A percentile compares a stretch with the other conserved stretches of the same genome.
Conservation (phyloP, 1,140 invertebrate genomes). For the Andricus grossulariae region DNA sequence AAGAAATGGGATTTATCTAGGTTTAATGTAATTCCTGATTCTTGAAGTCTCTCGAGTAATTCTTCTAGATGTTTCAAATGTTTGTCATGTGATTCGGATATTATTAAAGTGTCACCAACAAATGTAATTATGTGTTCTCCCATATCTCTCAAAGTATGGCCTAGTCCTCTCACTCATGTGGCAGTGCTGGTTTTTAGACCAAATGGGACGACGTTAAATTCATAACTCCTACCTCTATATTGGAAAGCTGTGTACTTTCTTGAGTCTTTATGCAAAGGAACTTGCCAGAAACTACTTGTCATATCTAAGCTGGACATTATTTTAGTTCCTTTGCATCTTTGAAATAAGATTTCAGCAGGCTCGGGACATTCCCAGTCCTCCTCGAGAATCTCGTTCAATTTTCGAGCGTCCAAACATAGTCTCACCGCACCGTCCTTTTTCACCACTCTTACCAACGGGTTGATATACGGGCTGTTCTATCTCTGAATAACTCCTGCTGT, state of each 20-base stretch:
- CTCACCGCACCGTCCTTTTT: slow-evolving; percentile 58
- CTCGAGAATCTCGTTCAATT: no score
- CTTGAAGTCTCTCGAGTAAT: background rate
- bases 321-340: no score
- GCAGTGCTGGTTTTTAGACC: no score
- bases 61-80: slow-evolving; percentile 48
- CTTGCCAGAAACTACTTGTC: no score
- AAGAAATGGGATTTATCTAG: background rate
- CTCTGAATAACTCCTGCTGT: slow-evolving; percentile 48
- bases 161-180: slow-evolving; percentile 48
- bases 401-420: slow-evolving; percentile 63
- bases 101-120: slow-evolving; percentile 47
- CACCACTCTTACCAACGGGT: slow-evolving; percentile 54
- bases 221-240: slow-evolving; percentile 56
- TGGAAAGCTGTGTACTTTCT: no score
- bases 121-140: slow-evolving; percentile 39
- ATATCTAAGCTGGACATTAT: slow-evolving; percentile 59
- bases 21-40: slow-evolving; percentile 14
- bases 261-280: no score
- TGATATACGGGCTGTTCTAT: slow-evolving; percentile 54
- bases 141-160: background rate
- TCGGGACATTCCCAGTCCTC: no score
- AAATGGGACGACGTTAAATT: no score
- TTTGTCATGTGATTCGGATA: slow-evolving; percentile 36
- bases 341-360: no score